Percentiles rank a stretch among this genome's conserved stretches.
phyloP scores from a whole-genome alignment of 2,888 invertebrate genomes.

The Acrobasis suavella region DNA sequence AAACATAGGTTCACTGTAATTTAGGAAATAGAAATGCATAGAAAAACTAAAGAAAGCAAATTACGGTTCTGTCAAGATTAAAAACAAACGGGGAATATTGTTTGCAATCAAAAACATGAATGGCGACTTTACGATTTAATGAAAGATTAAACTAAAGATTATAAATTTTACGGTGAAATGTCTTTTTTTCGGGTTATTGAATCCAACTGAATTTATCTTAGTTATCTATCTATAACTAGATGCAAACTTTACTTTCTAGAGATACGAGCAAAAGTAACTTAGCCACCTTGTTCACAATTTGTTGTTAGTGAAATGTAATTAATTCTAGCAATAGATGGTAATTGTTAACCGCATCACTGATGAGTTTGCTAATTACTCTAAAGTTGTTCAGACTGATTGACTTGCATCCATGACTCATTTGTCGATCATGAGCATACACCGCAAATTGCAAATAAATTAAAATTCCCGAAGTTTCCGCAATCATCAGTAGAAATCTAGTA shows the following conservation, averaged over 20 bases:
- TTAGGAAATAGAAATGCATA: background rate
- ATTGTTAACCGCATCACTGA: constrained; percentile 1
- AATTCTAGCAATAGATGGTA: background rate
- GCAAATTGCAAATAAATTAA: background rate
- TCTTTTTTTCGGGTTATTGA: too few species aligned
- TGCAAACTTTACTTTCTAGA: too few species aligned
- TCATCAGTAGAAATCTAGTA: background rate
- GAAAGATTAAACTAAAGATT: too few species aligned
- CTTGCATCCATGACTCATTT: background rate
- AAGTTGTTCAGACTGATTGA: background rate
- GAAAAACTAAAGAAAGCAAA: background rate
- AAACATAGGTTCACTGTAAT: background rate
- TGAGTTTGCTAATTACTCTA: background rate
- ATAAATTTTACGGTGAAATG: too few species aligned
- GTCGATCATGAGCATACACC: background rate
- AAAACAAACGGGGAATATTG: background rate
- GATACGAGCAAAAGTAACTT: too few species aligned
- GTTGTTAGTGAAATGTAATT: background rate
- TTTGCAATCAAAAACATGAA: too few species aligned
- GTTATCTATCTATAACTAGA: too few species aligned
- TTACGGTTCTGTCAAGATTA: background rate
- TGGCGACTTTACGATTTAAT: too few species aligned
- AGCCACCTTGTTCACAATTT: too few species aligned
- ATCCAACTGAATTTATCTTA: too few species aligned
- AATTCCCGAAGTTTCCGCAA: background rate